These are phyloP conservation scores for Hylaea fasciaria DNA, from an alignment of 2,888 invertebrate species.

Conservation along the genomic window DNA sequence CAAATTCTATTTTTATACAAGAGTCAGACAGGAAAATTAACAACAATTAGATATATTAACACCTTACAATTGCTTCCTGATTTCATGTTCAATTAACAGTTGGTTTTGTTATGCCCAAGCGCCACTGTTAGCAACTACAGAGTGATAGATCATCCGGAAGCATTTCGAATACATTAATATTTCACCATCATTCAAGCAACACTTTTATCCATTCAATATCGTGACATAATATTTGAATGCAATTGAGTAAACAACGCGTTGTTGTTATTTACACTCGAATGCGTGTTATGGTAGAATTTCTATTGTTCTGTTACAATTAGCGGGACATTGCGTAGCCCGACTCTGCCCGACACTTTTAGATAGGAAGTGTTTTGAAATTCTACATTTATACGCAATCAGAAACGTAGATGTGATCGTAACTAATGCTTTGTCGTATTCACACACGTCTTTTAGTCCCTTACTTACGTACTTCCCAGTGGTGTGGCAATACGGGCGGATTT, in stretches of 20 bases:
- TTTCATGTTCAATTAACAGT: too few species aligned
- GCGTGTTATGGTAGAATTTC: constrained; percentile 1
- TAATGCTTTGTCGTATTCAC: too few species aligned
- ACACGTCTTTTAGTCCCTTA: too few species aligned
- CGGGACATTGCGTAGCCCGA: constrained; percentile 11
- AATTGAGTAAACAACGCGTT: constrained; percentile 16
- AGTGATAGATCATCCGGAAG: neutral
- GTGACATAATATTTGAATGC: constrained; percentile 8
- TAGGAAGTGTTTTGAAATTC: constrained; percentile 1
- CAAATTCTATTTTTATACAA: too few species aligned
- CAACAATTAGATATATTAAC: too few species aligned
- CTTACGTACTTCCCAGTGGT: too few species aligned
- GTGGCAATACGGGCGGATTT: too few species aligned
- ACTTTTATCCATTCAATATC: constrained; percentile 1
- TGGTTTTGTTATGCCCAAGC: too few species aligned
- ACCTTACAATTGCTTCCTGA: too few species aligned
- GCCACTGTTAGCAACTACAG: neutral
- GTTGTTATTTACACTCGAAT: constrained; percentile 23
- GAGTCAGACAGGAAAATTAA: too few species aligned
- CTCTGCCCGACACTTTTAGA: constrained; percentile 1
- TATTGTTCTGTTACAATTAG: constrained; percentile 6
- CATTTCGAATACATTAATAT: too few species aligned
- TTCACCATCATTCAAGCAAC: too few species aligned
- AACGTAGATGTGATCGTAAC: neutral
- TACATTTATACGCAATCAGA: neutral